A percentile compares a stretch with the other conserved stretches of the same genome.
Evolutionary conservation across 2,888 invertebrate species (phyloP).

Genomic region (Andrena flavipes): DNA sequence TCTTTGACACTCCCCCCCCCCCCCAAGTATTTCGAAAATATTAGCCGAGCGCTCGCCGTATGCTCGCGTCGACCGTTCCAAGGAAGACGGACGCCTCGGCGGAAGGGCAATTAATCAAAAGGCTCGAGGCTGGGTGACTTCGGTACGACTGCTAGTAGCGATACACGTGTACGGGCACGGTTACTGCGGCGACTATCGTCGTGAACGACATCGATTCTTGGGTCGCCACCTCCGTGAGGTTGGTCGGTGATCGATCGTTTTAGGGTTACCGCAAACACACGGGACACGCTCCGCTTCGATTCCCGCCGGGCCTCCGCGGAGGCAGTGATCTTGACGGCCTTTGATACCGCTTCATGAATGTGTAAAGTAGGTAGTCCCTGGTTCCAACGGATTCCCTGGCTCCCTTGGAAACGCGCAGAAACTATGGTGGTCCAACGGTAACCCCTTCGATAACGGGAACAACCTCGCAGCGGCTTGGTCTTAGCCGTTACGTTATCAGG

Average conservation of each 20-base stretch:
- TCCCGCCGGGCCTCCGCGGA: slow-evolving; percentile 73
- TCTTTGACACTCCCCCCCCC: not conserved
- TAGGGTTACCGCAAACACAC: slow-evolving; percentile 82
- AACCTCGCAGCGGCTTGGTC: slow-evolving; percentile 43
- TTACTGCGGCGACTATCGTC: slow-evolving; percentile 62
- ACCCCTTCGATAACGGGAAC: slow-evolving; percentile 36
- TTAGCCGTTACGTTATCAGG: slow-evolving; percentile 64
- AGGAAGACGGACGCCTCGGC: slow-evolving; percentile 74
- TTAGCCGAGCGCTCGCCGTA: not conserved
- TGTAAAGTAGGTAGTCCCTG: slow-evolving; percentile 76
- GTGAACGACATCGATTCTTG: slow-evolving; percentile 74
- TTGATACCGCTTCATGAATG: slow-evolving; percentile 83
- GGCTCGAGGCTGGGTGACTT: slow-evolving; percentile 39
- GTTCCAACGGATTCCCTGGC: slow-evolving; percentile 53
- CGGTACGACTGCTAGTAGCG: slow-evolving; percentile 49
- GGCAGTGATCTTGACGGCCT: slow-evolving; percentile 80
- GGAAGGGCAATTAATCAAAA: slow-evolving; percentile 80
- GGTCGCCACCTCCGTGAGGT: slow-evolving; percentile 69
- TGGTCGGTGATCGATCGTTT: slow-evolving; percentile 82
- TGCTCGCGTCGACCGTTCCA: not conserved
- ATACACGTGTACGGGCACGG: slow-evolving; percentile 65
- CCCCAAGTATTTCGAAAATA: not conserved
- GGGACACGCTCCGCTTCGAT: slow-evolving; percentile 78
- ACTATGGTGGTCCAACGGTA: slow-evolving; percentile 31
- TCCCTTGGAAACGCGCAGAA: slow-evolving; percentile 24